Evolutionary conservation across 2,113 vertebrate species (phyloP), one percentile per base, ranked within the genome.

Genomic region (Herpetotheres cachinnans): DNA sequence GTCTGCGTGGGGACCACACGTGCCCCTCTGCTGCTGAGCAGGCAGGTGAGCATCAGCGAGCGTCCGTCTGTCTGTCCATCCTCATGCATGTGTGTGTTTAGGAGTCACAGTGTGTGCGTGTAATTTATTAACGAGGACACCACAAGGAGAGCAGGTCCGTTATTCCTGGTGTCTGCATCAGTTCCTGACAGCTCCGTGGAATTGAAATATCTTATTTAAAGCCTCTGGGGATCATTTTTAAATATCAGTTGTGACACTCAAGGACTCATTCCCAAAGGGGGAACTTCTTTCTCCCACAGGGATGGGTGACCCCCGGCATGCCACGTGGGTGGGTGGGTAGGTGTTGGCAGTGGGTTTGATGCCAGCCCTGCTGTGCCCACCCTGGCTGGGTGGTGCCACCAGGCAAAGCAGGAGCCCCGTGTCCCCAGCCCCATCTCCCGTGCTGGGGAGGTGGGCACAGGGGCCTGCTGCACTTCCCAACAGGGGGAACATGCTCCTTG

Each of bases 171-270:
- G 96, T 96, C 97, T 77, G 46, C 96, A 58, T 92, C 97, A 67
- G 89, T 56, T 82, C 89, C 95, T 98, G 98, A 98, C 98, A 98
- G 98, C 98, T 98, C 97, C n/a, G 25, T 94, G 97, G 86, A 93
- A 98, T 96, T 96, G 98, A 98, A 98, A 98, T 97, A 97, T 98
- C 98, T 98, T 97, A 96, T 97, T 98, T 97, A 98, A 98, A 97
- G 97, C 90, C 94, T 97, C 97, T 85, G 95, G 97, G 97, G 97
- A 98, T 98, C 97, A 42, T 97, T 98, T 93, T 98, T 98, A 98
- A 98, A 98, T 98, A 98, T 97, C 97, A 97, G 89, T 96, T 61
- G n/a, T 97, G 97, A 97, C 96, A 96, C 96, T 97, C 97, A 98
- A 98, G 98, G 98, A 95, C 98, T 98, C 34, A 2, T 82, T 95